Evolutionary conservation across 2,113 vertebrate species (phyloP).

Genomic region (Vanacampus margaritifer): DNA sequence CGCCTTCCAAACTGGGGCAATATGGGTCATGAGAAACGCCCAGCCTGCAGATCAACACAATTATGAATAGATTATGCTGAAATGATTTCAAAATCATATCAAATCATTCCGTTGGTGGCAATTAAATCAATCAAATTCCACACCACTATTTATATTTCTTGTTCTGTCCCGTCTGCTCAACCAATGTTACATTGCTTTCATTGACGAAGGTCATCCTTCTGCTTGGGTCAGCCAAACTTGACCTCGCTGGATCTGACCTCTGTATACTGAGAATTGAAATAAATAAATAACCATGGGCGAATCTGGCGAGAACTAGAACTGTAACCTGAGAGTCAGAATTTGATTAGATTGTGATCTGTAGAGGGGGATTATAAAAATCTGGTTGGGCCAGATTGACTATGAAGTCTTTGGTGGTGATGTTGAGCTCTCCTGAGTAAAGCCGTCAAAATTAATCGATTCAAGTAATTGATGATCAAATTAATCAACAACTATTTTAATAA

Average conservation of each 20-base stretch:
- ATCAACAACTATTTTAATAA: too few species aligned
- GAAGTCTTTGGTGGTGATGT: constrained; percentile 6
- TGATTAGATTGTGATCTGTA: constrained; percentile 12
- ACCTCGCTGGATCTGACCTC: constrained; percentile 5
- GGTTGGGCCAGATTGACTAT: constrained; percentile 1
- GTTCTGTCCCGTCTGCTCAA: constrained; percentile 21
- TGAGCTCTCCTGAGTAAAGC: constrained; percentile 6
- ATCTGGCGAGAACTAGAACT: constrained; percentile 28
- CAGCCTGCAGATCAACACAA: constrained; percentile 1
- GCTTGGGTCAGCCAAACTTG: constrained; percentile 25
- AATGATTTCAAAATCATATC: too few species aligned
- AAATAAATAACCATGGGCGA: constrained; percentile 39
- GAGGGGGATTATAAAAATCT: constrained; percentile 10
- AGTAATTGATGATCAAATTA: too few species aligned
- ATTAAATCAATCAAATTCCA: constrained; percentile 26
- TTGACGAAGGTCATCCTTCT: constrained; percentile 37
- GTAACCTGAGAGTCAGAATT: neutral
- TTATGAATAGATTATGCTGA: neutral
- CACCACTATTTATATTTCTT: constrained; percentile 11
- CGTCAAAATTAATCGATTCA: too few species aligned
- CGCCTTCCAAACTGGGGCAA: neutral
- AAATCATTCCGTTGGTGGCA: constrained; percentile 10
- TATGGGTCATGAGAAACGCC: neutral
- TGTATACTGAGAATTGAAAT: constrained; percentile 2
- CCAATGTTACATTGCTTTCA: constrained; percentile 2